These are phyloP conservation scores for Oplegnathus fasciatus DNA, from an alignment of 2,113 vertebrate genomes.

Conservation along the genomic window DNA sequence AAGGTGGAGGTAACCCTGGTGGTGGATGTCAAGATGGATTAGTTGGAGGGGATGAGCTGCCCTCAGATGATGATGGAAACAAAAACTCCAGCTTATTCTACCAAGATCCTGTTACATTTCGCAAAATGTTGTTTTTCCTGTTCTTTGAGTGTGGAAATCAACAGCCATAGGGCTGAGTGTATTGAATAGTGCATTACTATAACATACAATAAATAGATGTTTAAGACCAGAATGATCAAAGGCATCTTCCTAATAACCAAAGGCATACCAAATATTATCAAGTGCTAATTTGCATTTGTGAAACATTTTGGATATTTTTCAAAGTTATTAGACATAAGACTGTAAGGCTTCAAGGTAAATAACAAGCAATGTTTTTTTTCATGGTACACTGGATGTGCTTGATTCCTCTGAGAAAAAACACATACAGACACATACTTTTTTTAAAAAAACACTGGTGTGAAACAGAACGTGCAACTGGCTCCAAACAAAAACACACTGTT, in stretches of 20 bases:
- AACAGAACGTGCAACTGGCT: slow-evolving; percentile 49
- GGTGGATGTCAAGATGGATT: slow-evolving; percentile 65
- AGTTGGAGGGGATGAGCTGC: slow-evolving; percentile 51
- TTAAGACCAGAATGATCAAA: slow-evolving; percentile 30
- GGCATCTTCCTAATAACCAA: slow-evolving; percentile 2
- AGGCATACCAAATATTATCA: slow-evolving; percentile 21
- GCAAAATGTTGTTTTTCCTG: slow-evolving; percentile 40
- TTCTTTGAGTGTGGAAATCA: slow-evolving; percentile 9
- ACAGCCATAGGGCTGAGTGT: neutral
- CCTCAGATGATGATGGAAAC: slow-evolving; percentile 51
- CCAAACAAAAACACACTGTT: slow-evolving; percentile 63
- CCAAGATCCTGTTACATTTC: slow-evolving; percentile 32
- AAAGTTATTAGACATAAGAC: slow-evolving; percentile 10
- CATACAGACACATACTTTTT: slow-evolving; percentile 4
- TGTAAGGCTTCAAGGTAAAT: slow-evolving; percentile 37
- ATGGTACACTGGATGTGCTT: slow-evolving; percentile 16
- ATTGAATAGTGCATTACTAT: neutral
- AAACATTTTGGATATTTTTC: slow-evolving; percentile 19
- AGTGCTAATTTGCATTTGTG: slow-evolving; percentile 13
- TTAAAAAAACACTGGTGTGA: slow-evolving; percentile 52
- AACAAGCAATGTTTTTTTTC: slow-evolving; percentile 49
- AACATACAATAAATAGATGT: slow-evolving; percentile 31
- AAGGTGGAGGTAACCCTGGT: slow-evolving; percentile 69
- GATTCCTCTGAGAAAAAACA: slow-evolving; percentile 43
- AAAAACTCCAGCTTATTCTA: slow-evolving; percentile 32